These are phyloP conservation scores for Ambastaia sidthimunki DNA, from an alignment of 2,797 vertebrate species.

Conservation along the genomic window DNA sequence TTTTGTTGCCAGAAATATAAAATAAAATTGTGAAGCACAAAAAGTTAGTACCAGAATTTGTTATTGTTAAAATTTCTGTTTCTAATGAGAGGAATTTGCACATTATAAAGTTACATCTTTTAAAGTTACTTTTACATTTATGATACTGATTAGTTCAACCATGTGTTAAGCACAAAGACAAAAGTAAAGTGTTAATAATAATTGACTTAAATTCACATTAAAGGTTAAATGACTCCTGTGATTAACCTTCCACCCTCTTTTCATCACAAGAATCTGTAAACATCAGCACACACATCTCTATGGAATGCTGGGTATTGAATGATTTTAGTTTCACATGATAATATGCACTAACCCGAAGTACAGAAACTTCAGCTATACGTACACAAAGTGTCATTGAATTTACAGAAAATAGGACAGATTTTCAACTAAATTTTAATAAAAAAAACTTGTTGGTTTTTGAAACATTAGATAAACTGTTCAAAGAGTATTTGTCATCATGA, in stretches of 20 bases:
- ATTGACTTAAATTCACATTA: neutral
- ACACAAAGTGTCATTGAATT: neutral
- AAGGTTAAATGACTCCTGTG: neutral
- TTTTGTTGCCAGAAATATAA: neutral
- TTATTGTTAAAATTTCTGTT: neutral
- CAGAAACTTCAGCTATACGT: neutral
- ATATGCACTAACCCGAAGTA: too few species aligned
- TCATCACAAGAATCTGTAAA: neutral
- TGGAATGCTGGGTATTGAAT: neutral
- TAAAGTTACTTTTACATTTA: neutral
- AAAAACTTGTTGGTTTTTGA: too few species aligned
- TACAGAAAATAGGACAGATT: neutral
- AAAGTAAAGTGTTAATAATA: neutral
- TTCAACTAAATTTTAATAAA: too few species aligned
- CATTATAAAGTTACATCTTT: neutral
- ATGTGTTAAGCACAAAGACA: neutral
- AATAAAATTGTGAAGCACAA: neutral
- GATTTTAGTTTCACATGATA: neutral
- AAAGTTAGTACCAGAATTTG: neutral
- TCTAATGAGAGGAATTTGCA: neutral
- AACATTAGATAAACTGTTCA: too few species aligned
- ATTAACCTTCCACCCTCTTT: neutral
- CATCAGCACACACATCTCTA: too few species aligned
- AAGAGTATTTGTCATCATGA: too few species aligned
- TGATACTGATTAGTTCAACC: neutral